Conservation (phyloP, 2,113 vertebrate genomes). For the Cettia cetti region DNA sequence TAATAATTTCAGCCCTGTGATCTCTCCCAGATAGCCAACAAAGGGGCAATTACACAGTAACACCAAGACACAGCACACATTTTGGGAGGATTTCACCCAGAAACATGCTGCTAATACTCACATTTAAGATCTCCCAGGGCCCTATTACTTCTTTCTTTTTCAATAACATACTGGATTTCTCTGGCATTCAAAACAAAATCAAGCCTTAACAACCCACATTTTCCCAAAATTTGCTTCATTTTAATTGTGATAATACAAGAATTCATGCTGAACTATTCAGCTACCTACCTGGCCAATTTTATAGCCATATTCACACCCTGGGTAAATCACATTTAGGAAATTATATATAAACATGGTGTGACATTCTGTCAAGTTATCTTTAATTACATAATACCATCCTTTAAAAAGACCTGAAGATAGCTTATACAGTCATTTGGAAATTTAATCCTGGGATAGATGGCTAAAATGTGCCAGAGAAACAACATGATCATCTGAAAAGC, state of each 20-base stretch:
- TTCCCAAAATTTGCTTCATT: background rate
- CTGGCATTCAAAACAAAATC: background rate
- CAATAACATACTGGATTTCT: background rate
- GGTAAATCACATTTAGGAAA: slow-evolving; percentile 29
- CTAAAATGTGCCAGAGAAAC: background rate
- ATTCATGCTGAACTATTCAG: background rate
- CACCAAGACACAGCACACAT: background rate
- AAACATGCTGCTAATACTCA: background rate
- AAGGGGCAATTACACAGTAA: slow-evolving; percentile 19
- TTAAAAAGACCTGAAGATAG: background rate
- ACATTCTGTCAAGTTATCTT: background rate
- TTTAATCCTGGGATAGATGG: background rate
- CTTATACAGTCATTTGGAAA: background rate
- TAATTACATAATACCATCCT: background rate
- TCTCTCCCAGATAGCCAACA: slow-evolving; percentile 5
- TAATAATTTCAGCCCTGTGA: background rate
- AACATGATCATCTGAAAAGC: background rate
- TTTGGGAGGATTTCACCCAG: slow-evolving; percentile 17
- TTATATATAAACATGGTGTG: background rate
- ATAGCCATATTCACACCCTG: background rate
- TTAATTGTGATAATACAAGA: background rate
- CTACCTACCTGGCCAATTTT: background rate
- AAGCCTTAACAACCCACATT: background rate
- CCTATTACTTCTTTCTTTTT: background rate
- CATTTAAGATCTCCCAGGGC: slow-evolving; percentile 1